Percentiles rank a stretch among this genome's conserved stretches.
Evolutionary conservation across 2,888 invertebrate species (phyloP).

Genomic region (Cloeon dipterum): DNA sequence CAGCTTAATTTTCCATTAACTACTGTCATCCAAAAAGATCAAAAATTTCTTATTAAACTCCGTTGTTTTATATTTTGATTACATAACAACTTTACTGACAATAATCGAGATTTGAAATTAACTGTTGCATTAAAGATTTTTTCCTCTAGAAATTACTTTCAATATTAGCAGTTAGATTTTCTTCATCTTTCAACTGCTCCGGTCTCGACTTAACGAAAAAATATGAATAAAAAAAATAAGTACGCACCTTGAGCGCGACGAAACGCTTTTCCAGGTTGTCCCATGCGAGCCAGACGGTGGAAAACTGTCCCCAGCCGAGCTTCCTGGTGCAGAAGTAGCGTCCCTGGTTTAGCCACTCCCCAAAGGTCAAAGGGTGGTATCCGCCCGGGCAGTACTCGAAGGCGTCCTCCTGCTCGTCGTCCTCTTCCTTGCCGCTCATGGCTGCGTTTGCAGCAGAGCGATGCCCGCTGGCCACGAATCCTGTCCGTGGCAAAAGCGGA

Average conservation of each 20-base stretch:
- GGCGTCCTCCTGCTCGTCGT: conserved; percentile 34
- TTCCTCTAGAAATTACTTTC: too few relatives aligned
- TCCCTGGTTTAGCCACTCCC: conserved; percentile 3
- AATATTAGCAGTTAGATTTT: too few relatives aligned
- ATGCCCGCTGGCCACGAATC: not conserved
- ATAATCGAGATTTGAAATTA: too few relatives aligned
- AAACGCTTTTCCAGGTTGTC: conserved; percentile 18
- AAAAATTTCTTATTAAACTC: too few relatives aligned
- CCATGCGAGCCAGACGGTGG: conserved; percentile 5
- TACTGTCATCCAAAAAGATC: too few relatives aligned
- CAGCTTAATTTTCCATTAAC: too few relatives aligned
- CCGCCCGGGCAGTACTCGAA: conserved; percentile 30
- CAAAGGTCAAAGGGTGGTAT: conserved; percentile 4
- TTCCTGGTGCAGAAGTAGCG: conserved; percentile 4
- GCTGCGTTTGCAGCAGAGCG: conserved; percentile 18
- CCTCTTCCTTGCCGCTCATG: conserved; percentile 24
- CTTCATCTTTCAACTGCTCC: too few relatives aligned
- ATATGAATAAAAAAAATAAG: too few relatives aligned
- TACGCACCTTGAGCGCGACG: conserved; percentile 35
- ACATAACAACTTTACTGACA: too few relatives aligned
- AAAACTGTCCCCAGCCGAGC: conserved; percentile 5
- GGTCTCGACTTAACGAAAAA: too few relatives aligned
- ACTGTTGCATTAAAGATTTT: too few relatives aligned
- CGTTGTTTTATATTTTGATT: too few relatives aligned
- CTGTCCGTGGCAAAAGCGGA: not conserved